Base-by-base conservation (phyloP, 2,113 vertebrate genomes). In the Anoplopoma fimbria region DNA sequence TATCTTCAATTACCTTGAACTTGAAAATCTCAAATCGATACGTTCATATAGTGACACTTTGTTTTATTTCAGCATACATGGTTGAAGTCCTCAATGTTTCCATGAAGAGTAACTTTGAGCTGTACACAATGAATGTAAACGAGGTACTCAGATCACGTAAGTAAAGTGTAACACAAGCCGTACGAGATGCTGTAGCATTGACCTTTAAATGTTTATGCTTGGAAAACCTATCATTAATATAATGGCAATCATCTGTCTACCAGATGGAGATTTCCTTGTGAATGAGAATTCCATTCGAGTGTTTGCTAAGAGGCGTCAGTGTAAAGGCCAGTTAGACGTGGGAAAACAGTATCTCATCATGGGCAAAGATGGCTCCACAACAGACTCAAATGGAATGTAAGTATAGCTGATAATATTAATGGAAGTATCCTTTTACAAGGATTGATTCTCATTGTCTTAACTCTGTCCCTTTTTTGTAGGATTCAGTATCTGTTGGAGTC, bases 301-400 rank as follows among this genome's bases (percentile, higher is more conserved):
- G 71, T 95, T 96, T 88, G 93, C 84, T 8, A 94, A 93, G 77
- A 93, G 94, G 72, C 79, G 85, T 61, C 92, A 94, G 9, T 96
- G 95, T 73, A 95, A 94, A 76, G 88, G n/a, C 55, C 12, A 83
- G 4, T 65, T 95, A 31, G 62, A 84, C 0, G 0, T 58, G 27
- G 84, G 70, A 3, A 55, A 72, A 23, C 70, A 29, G 2, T 95
- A 95, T 76, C 93, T 96, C 15, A 93, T 96, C 85, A 94, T 96
- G 95, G 95, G 95, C 42, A 93, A 92, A 74, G 94, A 95, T n/a
- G 95, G 93, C 62, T 4, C 74, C 68, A 95, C 94, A 38, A 95
- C 83, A 0, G 92, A 95, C 82, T 79, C 75, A 0, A 34, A 63
- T 9, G 88, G 93, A 89, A 47, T 55, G 95, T 95, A 72, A 93